Percentiles rank a stretch among this genome's conserved stretches.
Conservation (phyloP, 2,888 invertebrate species). For the Cyrtodaria siliqua region DNA sequence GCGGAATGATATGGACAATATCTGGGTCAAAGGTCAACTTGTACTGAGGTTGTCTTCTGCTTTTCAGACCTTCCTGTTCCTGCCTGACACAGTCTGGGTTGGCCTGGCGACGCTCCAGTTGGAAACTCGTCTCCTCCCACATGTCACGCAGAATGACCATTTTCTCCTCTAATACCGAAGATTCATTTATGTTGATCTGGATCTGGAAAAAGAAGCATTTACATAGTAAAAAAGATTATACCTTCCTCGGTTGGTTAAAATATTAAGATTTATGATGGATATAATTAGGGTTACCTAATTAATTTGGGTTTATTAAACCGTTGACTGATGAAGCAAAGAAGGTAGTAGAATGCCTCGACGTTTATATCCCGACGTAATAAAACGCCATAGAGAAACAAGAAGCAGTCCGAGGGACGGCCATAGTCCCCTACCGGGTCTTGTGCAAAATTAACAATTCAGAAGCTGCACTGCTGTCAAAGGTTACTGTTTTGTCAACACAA, state of each 20-base stretch:
- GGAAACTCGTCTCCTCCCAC: conserved; percentile 99
- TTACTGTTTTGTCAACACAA: no score
- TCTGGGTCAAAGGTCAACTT: conserved; percentile 88
- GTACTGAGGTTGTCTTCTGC: conserved; percentile 91
- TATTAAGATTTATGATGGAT: no score
- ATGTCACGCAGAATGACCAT: conserved; percentile 91
- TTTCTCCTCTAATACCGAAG: conserved; percentile 70
- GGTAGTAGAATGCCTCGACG: no score
- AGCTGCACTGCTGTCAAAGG: no score
- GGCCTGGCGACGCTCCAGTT: conserved; percentile 94
- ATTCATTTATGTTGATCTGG: conserved; percentile 63
- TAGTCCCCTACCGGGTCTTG: no score
- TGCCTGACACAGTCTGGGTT: conserved; percentile 92
- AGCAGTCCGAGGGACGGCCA: no score
- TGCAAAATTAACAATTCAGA: no score
- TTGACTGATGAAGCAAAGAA: no score
- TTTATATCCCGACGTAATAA: no score
- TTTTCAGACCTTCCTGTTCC: conserved; percentile 91
- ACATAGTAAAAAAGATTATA: background rate
- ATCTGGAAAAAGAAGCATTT: no score
- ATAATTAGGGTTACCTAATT: background rate
- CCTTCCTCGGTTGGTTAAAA: background rate
- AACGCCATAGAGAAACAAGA: no score
- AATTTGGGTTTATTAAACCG: background rate
- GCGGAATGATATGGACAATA: conserved; percentile 63